Percentiles rank a stretch among this genome's conserved stretches.
Conservation (phyloP, 2,888 invertebrate genomes). For the Heteropelma amictum region DNA sequence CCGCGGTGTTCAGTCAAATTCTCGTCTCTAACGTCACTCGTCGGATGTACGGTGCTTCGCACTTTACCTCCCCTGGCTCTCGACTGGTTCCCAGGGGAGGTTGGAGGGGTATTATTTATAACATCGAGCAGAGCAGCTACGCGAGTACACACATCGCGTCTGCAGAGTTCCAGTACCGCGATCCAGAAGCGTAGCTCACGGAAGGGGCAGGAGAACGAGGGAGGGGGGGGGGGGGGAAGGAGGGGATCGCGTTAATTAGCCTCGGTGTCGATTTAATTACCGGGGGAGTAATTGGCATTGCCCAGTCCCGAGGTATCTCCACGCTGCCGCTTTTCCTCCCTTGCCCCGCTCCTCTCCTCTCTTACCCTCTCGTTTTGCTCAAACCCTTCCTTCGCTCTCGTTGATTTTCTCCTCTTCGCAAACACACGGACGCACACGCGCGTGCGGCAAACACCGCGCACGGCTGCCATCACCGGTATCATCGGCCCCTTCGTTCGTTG, state of each 20-base stretch:
- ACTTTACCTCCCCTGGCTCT: background rate
- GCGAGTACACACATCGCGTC: slow-evolving; percentile 25
- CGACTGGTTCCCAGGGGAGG: slow-evolving; percentile 36
- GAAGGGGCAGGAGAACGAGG: too few relatives aligned
- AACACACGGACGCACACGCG: too few relatives aligned
- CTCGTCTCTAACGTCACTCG: too few relatives aligned
- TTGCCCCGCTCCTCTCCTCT: slow-evolving; percentile 53
- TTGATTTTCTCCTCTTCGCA: slow-evolving; percentile 43
- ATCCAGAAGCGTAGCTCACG: slow-evolving; percentile 47
- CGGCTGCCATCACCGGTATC: slow-evolving; percentile 46
- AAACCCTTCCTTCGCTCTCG: slow-evolving; percentile 15
- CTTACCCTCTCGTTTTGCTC: slow-evolving; percentile 54
- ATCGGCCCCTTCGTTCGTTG: slow-evolving; percentile 63
- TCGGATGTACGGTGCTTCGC: slow-evolving; percentile 34
- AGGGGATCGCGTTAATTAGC: slow-evolving; percentile 72
- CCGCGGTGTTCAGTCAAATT: too few relatives aligned
- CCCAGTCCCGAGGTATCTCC: slow-evolving; percentile 59
- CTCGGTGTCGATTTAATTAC: slow-evolving; percentile 77
- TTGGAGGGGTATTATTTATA: slow-evolving; percentile 57
- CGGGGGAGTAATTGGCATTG: slow-evolving; percentile 75
- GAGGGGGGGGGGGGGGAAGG: too few relatives aligned
- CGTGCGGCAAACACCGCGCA: background rate
- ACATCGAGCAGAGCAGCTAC: slow-evolving; percentile 30
- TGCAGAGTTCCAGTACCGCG: slow-evolving; percentile 24
- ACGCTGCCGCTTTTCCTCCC: slow-evolving; percentile 56